Evolutionary conservation across 1,140 invertebrate species (phyloP).

Genomic region (Papilio polytes): DNA sequence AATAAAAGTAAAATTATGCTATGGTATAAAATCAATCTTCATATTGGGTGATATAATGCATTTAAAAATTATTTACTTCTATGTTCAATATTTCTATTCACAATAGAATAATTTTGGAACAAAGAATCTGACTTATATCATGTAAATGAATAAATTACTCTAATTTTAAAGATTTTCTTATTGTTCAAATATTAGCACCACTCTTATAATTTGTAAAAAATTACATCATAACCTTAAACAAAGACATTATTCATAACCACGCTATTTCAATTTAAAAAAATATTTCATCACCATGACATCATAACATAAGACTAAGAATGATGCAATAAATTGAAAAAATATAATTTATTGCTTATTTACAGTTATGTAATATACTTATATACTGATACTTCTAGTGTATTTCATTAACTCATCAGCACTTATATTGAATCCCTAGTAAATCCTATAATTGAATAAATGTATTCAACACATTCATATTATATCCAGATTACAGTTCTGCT

Average conservation of each 20-base stretch:
- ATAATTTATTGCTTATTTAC: background rate
- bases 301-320: background rate
- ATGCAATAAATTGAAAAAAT: conserved; percentile 1
- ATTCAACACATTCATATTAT: background rate
- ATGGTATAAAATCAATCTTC: background rate
- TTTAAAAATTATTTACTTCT: background rate
- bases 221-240: background rate
- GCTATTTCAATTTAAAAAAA: background rate
- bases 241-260: background rate
- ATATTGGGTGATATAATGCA: background rate
- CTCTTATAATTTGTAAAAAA: background rate
- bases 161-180: conserved; percentile 4
- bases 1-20: background rate
- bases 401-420: conserved; percentile 6
- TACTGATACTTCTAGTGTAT: background rate
- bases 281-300: background rate
- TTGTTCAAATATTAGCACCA: conserved; percentile 1
- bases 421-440: conserved; percentile 28
- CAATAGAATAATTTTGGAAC: background rate
- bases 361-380: background rate
- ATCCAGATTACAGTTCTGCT: conserved; percentile 1
- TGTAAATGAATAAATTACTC: background rate
- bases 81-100: background rate
- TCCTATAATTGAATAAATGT: conserved; percentile 29
- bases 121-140: background rate